These are phyloP conservation scores for Telenomus remus DNA, from an alignment of 1,140 invertebrate genomes.

Conservation along the genomic window DNA sequence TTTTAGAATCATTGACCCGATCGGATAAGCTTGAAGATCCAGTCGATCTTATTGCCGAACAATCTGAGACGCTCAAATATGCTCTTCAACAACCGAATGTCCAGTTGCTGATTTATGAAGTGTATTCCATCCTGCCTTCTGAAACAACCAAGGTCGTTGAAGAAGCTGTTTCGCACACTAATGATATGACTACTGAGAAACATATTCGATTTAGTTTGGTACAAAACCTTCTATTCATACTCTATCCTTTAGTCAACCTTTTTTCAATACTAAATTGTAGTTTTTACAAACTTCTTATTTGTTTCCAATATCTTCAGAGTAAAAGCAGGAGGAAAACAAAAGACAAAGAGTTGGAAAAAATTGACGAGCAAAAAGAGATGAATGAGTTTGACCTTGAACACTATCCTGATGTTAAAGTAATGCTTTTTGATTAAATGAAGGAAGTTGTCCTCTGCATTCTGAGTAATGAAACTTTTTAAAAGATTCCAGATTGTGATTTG, in stretches of 20 bases:
- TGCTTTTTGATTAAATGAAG: slow-evolving; percentile 2
- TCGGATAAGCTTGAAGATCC: slow-evolving; percentile 49
- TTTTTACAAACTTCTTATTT: too few relatives aligned
- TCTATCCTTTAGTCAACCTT: neutral
- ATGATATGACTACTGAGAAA: slow-evolving; percentile 70
- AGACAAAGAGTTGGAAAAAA: slow-evolving; percentile 35
- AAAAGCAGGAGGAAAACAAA: slow-evolving; percentile 15
- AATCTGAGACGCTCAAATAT: slow-evolving; percentile 65
- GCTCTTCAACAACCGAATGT: slow-evolving; percentile 70
- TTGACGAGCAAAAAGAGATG: slow-evolving; percentile 41
- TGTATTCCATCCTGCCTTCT: slow-evolving; percentile 69
- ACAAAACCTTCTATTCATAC: neutral
- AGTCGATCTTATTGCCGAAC: slow-evolving; percentile 58
- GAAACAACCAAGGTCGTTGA: slow-evolving; percentile 72
- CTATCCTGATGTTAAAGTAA: slow-evolving; percentile 25
- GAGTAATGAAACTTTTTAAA: too few relatives aligned
- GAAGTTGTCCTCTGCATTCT: too few relatives aligned
- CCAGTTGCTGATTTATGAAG: slow-evolving; percentile 74
- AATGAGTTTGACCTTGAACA: slow-evolving; percentile 3
- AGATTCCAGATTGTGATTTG: slow-evolving; percentile 83
- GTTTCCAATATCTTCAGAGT: neutral
- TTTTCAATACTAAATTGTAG: too few relatives aligned
- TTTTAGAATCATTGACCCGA: slow-evolving; percentile 65
- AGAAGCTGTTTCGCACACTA: slow-evolving; percentile 69
- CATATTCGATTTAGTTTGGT: slow-evolving; percentile 51